phyloP scores from a whole-genome alignment of 2,888 invertebrate genomes.

The Andrena bucephala region DNA sequence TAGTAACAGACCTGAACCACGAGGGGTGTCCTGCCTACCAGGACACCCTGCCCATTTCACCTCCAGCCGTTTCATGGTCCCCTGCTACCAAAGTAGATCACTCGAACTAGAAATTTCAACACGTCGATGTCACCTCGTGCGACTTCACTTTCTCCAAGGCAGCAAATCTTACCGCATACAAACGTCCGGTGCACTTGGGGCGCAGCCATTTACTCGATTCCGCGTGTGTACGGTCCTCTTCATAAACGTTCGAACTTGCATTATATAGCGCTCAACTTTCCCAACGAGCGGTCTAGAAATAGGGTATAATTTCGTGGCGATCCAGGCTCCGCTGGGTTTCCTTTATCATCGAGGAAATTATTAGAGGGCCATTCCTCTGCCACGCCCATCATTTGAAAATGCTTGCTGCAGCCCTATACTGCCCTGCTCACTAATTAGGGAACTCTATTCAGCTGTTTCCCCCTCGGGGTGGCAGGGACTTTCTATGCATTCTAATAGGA shows the following conservation, averaged over 20 bases:
- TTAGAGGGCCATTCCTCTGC: conserved; percentile 41
- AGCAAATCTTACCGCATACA: not conserved
- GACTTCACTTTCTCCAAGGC: not conserved
- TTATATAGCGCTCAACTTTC: not conserved
- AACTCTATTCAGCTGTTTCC: conserved; percentile 74
- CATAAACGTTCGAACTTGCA: not conserved
- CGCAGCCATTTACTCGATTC: not conserved
- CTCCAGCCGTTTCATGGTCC: conserved; percentile 61
- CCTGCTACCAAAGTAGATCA: conserved; percentile 76
- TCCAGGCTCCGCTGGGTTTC: not conserved
- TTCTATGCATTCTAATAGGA: conserved; percentile 67
- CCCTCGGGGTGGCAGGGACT: conserved; percentile 50
- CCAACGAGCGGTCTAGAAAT: not conserved
- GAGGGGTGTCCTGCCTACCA: conserved; percentile 34
- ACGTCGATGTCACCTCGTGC: conserved; percentile 44
- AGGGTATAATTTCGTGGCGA: not conserved
- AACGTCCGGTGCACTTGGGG: not conserved
- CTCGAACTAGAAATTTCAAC: conserved; percentile 67
- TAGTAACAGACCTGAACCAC: not conserved
- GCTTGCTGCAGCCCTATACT: conserved; percentile 71
- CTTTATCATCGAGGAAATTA: not conserved
- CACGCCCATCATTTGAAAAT: conserved; percentile 62
- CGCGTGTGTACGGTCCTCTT: not conserved
- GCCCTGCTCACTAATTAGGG: conserved; percentile 79
- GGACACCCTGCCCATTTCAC: conserved; percentile 29